Evolutionary conservation across 2,113 vertebrate species (phyloP).

Genomic region (Microcebus murinus): DNA sequence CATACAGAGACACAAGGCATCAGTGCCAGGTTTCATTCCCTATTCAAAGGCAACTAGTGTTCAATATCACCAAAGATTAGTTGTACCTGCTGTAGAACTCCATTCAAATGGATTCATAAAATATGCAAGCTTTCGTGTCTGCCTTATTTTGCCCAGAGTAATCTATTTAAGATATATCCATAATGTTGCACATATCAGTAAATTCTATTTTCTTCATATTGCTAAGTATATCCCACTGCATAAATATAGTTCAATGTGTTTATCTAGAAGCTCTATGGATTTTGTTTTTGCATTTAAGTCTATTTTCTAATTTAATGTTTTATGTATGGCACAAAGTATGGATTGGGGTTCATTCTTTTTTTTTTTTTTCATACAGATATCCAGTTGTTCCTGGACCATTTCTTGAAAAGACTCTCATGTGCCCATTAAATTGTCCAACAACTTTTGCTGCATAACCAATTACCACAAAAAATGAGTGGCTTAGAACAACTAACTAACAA

Average conservation of each 20-base stretch:
- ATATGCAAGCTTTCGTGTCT: not conserved
- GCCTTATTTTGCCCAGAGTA: not conserved
- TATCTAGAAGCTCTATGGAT: not conserved
- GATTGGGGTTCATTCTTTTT: not conserved
- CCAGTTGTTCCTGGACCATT: not conserved
- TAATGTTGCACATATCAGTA: not conserved
- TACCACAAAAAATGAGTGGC: not conserved
- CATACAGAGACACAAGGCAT: too few relatives aligned
- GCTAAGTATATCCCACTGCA: not conserved
- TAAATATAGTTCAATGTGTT: not conserved
- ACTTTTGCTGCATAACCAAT: not conserved
- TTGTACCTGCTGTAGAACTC: not conserved
- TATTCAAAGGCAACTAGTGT: not conserved
- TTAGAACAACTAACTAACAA: not conserved
- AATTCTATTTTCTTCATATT: not conserved
- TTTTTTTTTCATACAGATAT: not conserved
- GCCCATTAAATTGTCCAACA: not conserved
- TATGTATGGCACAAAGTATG: not conserved
- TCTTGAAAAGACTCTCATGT: not conserved
- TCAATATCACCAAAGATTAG: not conserved
- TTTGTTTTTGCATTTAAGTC: slow-evolving; percentile 15
- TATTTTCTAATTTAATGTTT: not conserved
- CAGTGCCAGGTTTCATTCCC: not conserved
- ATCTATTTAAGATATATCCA: not conserved
- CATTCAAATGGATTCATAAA: not conserved